Percentiles rank a stretch among this genome's conserved stretches.
Conservation (phyloP, 2,888 invertebrate genomes). For the Hirtodrosophila histrioides region DNA sequence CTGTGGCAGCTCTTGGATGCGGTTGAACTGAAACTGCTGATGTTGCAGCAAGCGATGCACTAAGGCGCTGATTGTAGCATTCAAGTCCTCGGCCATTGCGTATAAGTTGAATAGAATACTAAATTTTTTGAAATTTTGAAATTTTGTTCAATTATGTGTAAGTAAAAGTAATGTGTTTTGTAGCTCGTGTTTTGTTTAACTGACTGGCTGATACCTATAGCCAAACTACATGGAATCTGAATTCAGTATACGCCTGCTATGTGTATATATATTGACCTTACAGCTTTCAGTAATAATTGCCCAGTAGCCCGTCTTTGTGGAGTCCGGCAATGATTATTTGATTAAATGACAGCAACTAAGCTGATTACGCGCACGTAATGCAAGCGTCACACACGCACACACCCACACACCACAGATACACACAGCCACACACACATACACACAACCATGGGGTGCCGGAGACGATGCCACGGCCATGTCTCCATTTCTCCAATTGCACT, state of each 20-base stretch:
- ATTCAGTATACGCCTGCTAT: too few relatives aligned
- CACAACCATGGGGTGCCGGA: not conserved
- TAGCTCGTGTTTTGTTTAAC: too few relatives aligned
- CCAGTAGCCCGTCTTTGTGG: slow-evolving; percentile 16
- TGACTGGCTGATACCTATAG: too few relatives aligned
- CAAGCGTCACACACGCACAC: slow-evolving; percentile 25
- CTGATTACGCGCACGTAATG: slow-evolving; percentile 64
- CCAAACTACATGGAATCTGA: too few relatives aligned
- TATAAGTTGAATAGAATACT: too few relatives aligned
- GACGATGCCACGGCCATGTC: slow-evolving; percentile 22
- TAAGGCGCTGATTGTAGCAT: too few relatives aligned
- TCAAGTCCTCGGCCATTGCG: too few relatives aligned
- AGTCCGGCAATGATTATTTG: slow-evolving; percentile 56
- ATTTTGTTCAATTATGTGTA: not conserved
- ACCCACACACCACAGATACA: slow-evolving; percentile 12
- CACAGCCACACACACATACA: slow-evolving; percentile 17
- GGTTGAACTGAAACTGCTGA: too few relatives aligned
- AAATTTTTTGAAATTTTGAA: not conserved
- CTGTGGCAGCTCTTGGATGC: too few relatives aligned
- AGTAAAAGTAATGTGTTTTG: too few relatives aligned
- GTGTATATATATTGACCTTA: slow-evolving; percentile 5
- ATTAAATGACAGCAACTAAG: slow-evolving; percentile 61
- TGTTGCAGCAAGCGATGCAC: too few relatives aligned
- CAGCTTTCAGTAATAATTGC: slow-evolving; percentile 23
- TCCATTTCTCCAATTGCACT: slow-evolving; percentile 37